Percentiles rank a stretch among this genome's conserved stretches.
phyloP scores from a whole-genome alignment of 2,113 vertebrate genomes.

The Neodontobutis hainanensis region DNA sequence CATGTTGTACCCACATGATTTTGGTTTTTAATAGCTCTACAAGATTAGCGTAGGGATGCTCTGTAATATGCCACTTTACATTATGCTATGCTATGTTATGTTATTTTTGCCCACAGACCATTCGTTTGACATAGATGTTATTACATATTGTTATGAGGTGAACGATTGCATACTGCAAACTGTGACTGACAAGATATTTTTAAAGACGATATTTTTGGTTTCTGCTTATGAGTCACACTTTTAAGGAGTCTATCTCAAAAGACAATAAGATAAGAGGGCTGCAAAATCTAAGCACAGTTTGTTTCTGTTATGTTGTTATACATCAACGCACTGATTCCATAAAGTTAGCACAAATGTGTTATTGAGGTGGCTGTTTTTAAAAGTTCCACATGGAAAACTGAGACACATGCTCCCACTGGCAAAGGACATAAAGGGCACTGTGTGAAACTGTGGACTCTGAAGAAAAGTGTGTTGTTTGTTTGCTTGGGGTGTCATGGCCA shows the following conservation, averaged over 20 bases:
- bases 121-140: no score
- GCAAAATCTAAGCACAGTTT: background rate
- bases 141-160: no score
- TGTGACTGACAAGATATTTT: no score
- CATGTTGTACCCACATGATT: background rate
- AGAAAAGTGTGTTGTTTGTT: slow-evolving; percentile 21
- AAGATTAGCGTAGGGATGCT: no score
- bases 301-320: slow-evolving; percentile 29
- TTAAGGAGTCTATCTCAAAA: no score
- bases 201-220: no score
- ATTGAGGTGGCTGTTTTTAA: slow-evolving; percentile 13
- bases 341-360: background rate
- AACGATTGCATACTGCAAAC: no score
- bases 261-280: background rate
- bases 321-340: slow-evolving; percentile 3
- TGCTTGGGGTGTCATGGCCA: slow-evolving; percentile 31
- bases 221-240: no score
- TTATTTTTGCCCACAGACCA: no score
- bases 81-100: no score
- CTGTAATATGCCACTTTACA: no score
- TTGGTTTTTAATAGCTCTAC: background rate
- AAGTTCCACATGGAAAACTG: slow-evolving; percentile 23
- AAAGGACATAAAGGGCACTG: slow-evolving; percentile 11
- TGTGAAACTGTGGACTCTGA: slow-evolving; percentile 8
- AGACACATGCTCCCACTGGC: slow-evolving; percentile 25